Percentiles rank a stretch among this genome's conserved stretches.
Evolutionary conservation across 2,113 vertebrate genomes (phyloP).

Genomic region (Lates calcarifer): DNA sequence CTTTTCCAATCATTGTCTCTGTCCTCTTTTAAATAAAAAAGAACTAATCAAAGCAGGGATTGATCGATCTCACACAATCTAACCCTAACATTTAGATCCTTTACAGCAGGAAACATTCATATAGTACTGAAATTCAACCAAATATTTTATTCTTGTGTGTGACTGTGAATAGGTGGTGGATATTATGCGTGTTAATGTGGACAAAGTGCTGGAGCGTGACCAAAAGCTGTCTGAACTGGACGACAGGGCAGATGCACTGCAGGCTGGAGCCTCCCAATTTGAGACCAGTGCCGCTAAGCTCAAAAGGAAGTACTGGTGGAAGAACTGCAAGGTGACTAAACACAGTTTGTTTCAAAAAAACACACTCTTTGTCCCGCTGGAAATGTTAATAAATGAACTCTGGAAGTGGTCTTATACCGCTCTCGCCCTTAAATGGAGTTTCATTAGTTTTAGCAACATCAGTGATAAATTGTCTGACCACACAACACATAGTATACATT

Average conservation of each 20-base stretch:
- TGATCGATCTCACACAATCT: background rate
- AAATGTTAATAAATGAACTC: background rate
- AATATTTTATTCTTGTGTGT: background rate
- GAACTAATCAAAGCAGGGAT: background rate
- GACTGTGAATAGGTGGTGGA: constrained; percentile 90
- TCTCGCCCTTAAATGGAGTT: background rate
- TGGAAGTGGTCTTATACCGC: background rate
- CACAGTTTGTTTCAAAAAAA: constrained; percentile 4
- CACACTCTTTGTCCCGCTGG: background rate
- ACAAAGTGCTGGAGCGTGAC: constrained; percentile 95
- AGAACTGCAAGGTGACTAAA: constrained; percentile 89
- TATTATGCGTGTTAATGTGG: constrained; percentile 98
- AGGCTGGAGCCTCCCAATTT: constrained; percentile 96
- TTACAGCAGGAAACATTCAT: background rate
- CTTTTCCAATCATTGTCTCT: background rate
- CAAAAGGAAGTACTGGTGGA: constrained; percentile 94
- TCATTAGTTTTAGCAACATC: background rate
- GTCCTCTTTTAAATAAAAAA: background rate
- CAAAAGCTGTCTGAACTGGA: constrained; percentile 93
- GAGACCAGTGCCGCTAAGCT: constrained; percentile 95
- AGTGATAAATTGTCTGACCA: background rate
- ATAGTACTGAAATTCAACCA: background rate
- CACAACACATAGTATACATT: background rate
- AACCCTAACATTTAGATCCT: background rate
- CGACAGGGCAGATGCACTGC: constrained; percentile 94